Conservation (phyloP, 2,888 invertebrate species). For the Hedya salicella region DNA sequence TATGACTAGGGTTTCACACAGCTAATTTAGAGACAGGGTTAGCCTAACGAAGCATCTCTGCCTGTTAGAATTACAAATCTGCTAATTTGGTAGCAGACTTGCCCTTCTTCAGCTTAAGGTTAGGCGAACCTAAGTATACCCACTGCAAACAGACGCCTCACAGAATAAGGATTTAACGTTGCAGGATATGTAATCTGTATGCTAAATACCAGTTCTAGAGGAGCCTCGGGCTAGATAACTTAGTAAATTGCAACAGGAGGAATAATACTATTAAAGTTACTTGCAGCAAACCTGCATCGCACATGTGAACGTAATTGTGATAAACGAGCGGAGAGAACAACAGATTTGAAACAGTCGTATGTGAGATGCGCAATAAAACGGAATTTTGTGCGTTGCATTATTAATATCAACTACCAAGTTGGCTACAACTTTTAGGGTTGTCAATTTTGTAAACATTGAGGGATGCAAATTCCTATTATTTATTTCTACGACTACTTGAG, state of each 20-base stretch:
- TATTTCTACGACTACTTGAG: no score
- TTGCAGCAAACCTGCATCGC: neutral
- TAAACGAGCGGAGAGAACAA: neutral
- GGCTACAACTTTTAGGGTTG: neutral
- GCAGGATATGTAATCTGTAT: conserved; percentile 28
- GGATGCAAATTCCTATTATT: no score
- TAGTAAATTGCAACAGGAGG: conserved; percentile 7
- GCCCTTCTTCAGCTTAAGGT: conserved; percentile 17
- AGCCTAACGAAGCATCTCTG: conserved; percentile 31
- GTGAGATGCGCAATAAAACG: neutral
- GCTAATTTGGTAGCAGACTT: conserved; percentile 56
- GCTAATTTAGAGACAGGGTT: conserved; percentile 8
- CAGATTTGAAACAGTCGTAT: neutral
- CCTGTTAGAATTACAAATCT: conserved; percentile 64
- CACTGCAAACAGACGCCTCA: conserved; percentile 19
- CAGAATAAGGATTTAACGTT: conserved; percentile 18
- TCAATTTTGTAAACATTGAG: no score
- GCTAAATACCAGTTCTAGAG: conserved; percentile 28
- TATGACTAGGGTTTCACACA: neutral
- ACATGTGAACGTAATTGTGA: conserved; percentile 2
- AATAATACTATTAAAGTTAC: neutral
- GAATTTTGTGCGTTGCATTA: neutral
- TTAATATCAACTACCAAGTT: neutral
- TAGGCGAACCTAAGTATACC: conserved; percentile 9
- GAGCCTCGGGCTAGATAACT: conserved; percentile 7